Evolutionary conservation across 2,888 invertebrate species (phyloP).

Genomic region (Sphinx pinastri): DNA sequence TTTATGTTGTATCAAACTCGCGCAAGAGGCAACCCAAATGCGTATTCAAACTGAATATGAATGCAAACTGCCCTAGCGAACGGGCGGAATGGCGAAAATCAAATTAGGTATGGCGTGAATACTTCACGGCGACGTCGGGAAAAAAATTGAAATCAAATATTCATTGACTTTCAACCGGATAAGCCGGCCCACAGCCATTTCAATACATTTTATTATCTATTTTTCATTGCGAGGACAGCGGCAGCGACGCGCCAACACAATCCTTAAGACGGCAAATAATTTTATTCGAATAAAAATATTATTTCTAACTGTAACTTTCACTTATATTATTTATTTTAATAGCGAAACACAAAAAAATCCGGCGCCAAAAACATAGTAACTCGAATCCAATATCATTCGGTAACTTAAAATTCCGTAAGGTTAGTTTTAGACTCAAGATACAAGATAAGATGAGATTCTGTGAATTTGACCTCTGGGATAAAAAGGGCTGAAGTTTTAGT

Average conservation of each 20-base stretch:
- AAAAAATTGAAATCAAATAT: slow-evolving; percentile 85
- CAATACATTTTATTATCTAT: slow-evolving; percentile 84
- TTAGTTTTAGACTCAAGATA: slow-evolving; percentile 33
- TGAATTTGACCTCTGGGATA: slow-evolving; percentile 37
- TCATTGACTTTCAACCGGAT: slow-evolving; percentile 84
- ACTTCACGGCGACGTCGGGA: slow-evolving; percentile 82
- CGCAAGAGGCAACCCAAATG: slow-evolving; percentile 80
- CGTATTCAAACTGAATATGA: slow-evolving; percentile 83
- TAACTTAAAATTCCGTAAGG: slow-evolving; percentile 32
- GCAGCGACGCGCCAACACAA: slow-evolving; percentile 29
- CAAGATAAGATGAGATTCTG: slow-evolving; percentile 36
- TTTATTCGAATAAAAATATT: slow-evolving; percentile 27
- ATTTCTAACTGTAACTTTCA: neutral
- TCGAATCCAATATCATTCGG: slow-evolving; percentile 30
- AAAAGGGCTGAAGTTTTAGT: slow-evolving; percentile 39
- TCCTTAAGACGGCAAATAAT: slow-evolving; percentile 20
- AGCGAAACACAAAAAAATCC: neutral
- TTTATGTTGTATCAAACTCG: slow-evolving; percentile 83
- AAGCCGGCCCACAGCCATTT: slow-evolving; percentile 82
- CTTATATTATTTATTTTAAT: neutral
- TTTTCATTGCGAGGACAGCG: slow-evolving; percentile 68
- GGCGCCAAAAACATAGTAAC: slow-evolving; percentile 7
- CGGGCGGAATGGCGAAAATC: slow-evolving; percentile 82
- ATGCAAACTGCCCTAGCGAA: slow-evolving; percentile 82
- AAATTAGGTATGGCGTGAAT: slow-evolving; percentile 84